Evolutionary conservation across 2,113 vertebrate genomes (phyloP).

Genomic region (Columba janthina): DNA sequence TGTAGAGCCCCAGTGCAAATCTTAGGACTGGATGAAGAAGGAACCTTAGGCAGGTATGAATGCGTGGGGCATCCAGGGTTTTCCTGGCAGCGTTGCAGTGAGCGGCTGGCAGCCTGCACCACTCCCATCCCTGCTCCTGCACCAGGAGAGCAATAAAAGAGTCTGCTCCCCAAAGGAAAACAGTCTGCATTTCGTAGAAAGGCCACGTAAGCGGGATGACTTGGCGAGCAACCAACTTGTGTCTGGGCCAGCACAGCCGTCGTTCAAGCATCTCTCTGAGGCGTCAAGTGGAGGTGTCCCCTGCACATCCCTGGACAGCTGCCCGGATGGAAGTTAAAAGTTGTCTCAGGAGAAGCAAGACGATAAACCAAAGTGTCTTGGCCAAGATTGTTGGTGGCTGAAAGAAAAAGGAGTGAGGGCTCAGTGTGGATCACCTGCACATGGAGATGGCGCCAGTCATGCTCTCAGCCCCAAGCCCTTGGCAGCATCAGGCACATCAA

Average conservation of each 20-base stretch:
- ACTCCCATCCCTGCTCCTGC: neutral
- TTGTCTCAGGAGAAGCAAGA: neutral
- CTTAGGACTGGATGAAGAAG: neutral
- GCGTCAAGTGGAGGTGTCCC: neutral
- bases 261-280: neutral
- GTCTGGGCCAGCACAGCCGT: neutral
- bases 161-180: conserved; percentile 23
- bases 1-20: neutral
- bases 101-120: neutral
- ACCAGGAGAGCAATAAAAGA: conserved; percentile 8
- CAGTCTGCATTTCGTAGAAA: conserved; percentile 22
- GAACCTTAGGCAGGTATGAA: neutral
- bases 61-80: neutral
- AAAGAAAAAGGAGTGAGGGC: neutral
- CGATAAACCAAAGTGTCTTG: neutral
- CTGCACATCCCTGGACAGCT: neutral
- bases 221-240: neutral
- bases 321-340: neutral
- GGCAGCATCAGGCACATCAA: neutral
- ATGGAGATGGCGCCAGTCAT: neutral
- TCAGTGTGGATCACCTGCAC: neutral
- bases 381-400: neutral
- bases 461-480: neutral
- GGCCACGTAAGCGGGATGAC: neutral
- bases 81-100: neutral